phyloP scores from a whole-genome alignment of 35 echinoderm and acorn worm species.

The Anneissia japonica region DNA sequence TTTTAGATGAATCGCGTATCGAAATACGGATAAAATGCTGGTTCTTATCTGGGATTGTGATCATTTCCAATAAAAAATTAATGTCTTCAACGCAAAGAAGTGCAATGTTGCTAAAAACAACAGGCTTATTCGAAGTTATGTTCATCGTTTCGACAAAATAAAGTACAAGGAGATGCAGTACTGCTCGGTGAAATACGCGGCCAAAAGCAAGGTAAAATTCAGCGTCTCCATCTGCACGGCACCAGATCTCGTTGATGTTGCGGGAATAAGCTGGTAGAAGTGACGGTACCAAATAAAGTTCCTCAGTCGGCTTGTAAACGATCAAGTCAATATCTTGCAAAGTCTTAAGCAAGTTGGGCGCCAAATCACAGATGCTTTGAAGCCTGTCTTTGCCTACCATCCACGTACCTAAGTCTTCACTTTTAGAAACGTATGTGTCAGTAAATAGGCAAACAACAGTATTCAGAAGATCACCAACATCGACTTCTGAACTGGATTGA shows the following conservation, averaged over 20 bases:
- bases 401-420: neutral
- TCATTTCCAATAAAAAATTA: neutral
- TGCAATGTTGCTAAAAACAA: neutral
- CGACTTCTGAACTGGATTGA: neutral
- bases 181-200: neutral
- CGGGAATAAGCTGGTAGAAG: neutral
- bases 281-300: neutral
- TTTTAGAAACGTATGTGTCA: neutral
- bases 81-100: neutral
- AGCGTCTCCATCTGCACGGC: neutral
- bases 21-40: neutral
- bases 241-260: neutral
- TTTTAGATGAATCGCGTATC: neutral
- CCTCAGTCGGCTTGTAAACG: neutral
- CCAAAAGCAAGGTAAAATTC: neutral
- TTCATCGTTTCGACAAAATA: neutral
- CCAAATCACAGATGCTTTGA: neutral
- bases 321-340: neutral
- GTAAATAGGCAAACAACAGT: neutral
- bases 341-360: neutral
- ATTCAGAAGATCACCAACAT: neutral
- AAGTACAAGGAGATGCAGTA: neutral
- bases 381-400: neutral
- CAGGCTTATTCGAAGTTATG: neutral
- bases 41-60: neutral